Conservation (phyloP, 1,140 invertebrate genomes). For the Eriosoma lanigerum region DNA sequence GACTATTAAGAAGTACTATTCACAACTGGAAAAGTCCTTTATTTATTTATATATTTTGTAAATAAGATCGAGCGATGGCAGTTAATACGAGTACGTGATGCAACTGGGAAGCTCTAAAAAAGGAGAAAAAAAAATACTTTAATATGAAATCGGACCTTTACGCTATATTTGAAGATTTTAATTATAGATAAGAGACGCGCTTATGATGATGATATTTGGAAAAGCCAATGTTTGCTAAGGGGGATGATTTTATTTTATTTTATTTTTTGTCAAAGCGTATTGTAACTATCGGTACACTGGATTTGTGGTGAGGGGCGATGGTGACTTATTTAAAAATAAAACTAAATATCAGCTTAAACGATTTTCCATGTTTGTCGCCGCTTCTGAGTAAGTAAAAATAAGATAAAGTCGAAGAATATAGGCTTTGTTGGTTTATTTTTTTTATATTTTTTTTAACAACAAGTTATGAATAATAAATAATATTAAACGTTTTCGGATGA, state of each 20-base stretch:
- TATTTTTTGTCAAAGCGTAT: neutral
- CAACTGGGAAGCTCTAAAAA: constrained; percentile 21
- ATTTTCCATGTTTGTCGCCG: constrained; percentile 44
- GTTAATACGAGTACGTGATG: constrained; percentile 35
- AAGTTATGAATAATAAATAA: constrained; percentile 47
- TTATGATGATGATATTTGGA: constrained; percentile 52
- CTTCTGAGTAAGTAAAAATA: neutral
- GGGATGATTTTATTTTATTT: constrained; percentile 11
- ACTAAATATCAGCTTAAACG: constrained; percentile 43
- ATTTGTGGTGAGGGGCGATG: constrained; percentile 23
- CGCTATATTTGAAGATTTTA: constrained; percentile 51
- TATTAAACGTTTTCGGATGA: neutral
- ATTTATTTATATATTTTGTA: constrained; percentile 39
- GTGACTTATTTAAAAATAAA: constrained; percentile 5
- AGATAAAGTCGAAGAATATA: constrained; percentile 33
- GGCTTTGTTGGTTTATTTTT: constrained; percentile 8
- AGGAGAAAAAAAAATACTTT: constrained; percentile 22
- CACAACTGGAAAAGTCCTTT: neutral
- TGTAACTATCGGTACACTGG: constrained; percentile 8
- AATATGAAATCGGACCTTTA: constrained; percentile 46
- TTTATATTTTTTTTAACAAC: constrained; percentile 16
- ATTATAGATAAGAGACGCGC: constrained; percentile 49
- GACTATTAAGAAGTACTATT: constrained; percentile 31
- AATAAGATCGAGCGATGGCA: constrained; percentile 34
- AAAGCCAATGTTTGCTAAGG: constrained; percentile 36